Percentiles rank a stretch among this genome's conserved stretches.
Conservation (phyloP, 2,888 invertebrate genomes). For the Drosophila rubida region DNA sequence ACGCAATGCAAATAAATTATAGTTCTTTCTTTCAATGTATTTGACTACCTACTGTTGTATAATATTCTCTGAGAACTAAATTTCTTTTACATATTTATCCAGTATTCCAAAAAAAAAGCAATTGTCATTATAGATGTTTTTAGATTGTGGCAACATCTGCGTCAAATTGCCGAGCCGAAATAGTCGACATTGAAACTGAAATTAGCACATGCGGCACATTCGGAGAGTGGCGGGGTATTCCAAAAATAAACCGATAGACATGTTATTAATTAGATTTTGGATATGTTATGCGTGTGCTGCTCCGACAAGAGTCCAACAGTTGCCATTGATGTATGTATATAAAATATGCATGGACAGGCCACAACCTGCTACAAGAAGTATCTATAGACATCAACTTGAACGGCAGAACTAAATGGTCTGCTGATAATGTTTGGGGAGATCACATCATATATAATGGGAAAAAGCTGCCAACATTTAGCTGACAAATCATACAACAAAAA, state of each 20-base stretch:
- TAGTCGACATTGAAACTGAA: constrained; percentile 72
- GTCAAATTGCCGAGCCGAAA: constrained; percentile 46
- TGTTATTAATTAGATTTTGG: constrained; percentile 76
- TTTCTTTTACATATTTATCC: constrained; percentile 3
- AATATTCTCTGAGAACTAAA: background rate
- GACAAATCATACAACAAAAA: constrained; percentile 39
- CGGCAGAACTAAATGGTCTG: constrained; percentile 32
- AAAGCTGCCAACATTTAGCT: constrained; percentile 33
- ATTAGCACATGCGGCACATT: constrained; percentile 52
- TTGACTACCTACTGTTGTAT: background rate
- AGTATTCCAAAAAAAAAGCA: constrained; percentile 4
- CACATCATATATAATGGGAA: constrained; percentile 11
- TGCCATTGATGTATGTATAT: constrained; percentile 25
- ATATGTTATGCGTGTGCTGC: constrained; percentile 53
- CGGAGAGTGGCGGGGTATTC: constrained; percentile 15
- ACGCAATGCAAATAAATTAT: background rate
- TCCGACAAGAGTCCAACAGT: background rate
- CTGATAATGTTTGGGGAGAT: constrained; percentile 30
- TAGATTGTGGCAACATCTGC: constrained; percentile 49
- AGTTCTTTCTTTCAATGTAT: background rate
- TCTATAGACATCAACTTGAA: constrained; percentile 14
- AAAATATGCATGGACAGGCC: constrained; percentile 6
- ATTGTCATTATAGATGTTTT: constrained; percentile 42
- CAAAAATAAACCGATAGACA: constrained; percentile 64
- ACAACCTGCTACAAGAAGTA: background rate